Evolutionary conservation across 1,140 invertebrate genomes (phyloP), one percentile per base, ranked within the genome.

Genomic region (Drosophila bifasciata): DNA sequence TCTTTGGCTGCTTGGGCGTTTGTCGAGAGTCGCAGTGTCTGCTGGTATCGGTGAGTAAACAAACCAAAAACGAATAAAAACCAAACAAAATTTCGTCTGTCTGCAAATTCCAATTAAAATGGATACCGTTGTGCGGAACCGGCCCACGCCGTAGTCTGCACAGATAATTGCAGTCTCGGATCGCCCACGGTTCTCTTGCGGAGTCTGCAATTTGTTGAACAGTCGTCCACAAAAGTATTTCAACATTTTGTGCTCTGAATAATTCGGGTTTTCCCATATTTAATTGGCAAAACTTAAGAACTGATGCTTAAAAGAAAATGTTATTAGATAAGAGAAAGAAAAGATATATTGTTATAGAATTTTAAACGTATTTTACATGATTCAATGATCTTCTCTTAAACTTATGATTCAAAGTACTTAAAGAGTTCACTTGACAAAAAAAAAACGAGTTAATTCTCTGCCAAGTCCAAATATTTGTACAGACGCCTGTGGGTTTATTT

Each of bases 1-100:
- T 98, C 92, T 94, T 98, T 28, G 98, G 98, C 53, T 98, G 97
- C 90, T 97, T 96, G 91, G 97, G 98, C 21, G 96, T 97, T 9
- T 94, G 96, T 52, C 94, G 95, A 71, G 97, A 98, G 92, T 97
- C 95, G 62, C 96, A 96, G 79, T 97, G 96, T 91, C 94, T 98
- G 93, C 93, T 99, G 8, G 94, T 96, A 62, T 94, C 95, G 79
- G 96, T 97, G 92, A 94, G 89, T 84, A 56, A 61, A 51, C 55
- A 40, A 8, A 53, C 17, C 17, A 68, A 17, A 15, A 17, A 53
- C 17, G 17, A 68, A 17, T 13, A 17, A 39, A 7, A 21, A 56
- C 21, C 44, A 36, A 23, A 43, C 43, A 25, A 13, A 28, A 60
- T 15, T 25, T 5, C 15, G 19, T 46, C 21, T 8, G 61, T 63